phyloP scores from a whole-genome alignment of 2,888 invertebrate species.

The Syritta pipiens region DNA sequence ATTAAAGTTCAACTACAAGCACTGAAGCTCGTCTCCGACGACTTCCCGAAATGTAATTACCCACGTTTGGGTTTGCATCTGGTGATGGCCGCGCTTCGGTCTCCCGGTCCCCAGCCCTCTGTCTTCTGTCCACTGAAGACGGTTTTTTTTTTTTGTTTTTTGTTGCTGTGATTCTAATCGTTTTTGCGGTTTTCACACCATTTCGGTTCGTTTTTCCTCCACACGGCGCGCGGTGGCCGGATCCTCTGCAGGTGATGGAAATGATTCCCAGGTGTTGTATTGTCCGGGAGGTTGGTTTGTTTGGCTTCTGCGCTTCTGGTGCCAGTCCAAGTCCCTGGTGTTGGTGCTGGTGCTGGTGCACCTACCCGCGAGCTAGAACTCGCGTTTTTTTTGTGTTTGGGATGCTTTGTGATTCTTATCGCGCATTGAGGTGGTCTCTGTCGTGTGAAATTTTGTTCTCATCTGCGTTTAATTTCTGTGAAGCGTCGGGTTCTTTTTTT shows the following conservation, averaged over 20 bases:
- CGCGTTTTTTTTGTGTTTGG: conserved; percentile 12
- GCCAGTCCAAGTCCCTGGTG: conserved; percentile 24
- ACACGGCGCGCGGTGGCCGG: background rate
- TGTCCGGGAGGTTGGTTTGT: conserved; percentile 23
- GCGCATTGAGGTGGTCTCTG: conserved; percentile 55
- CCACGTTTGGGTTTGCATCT: conserved; percentile 43
- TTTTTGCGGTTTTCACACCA: conserved; percentile 66
- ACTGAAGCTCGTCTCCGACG: conserved; percentile 17
- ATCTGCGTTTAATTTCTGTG: conserved; percentile 55
- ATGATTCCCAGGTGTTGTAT: conserved; percentile 65
- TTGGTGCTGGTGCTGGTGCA: conserved; percentile 21
- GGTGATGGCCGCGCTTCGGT: background rate
- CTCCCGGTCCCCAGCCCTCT: too few relatives aligned
- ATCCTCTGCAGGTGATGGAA: conserved; percentile 50
- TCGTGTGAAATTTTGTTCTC: conserved; percentile 60
- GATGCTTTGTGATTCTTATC: conserved; percentile 56
- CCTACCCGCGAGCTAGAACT: conserved; percentile 1
- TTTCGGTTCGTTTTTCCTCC: conserved; percentile 28
- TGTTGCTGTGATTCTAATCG: conserved; percentile 67
- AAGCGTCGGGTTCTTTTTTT: conserved; percentile 20
- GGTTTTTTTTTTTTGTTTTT: too few relatives aligned
- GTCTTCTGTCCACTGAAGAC: background rate
- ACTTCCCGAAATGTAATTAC: conserved; percentile 65
- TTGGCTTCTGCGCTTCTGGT: conserved; percentile 26
- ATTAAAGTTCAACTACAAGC: conserved; percentile 60